A percentile compares a stretch with the other conserved stretches of the same genome.
Conservation (phyloP, 2,113 vertebrate genomes). For the Pimephales promelas region DNA sequence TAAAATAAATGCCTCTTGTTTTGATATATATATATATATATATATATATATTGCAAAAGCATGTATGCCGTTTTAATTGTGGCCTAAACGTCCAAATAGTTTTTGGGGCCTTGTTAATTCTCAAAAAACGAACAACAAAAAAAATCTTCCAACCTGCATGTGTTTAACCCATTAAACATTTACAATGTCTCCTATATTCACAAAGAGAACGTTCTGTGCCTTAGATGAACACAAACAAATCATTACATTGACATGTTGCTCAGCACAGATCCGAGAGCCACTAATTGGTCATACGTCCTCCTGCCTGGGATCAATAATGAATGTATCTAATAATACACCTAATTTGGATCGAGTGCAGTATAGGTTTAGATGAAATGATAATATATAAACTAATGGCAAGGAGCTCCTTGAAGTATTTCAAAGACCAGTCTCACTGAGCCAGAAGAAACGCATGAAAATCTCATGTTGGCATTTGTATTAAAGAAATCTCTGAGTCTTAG, state of each 20-base stretch:
- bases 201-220: background rate
- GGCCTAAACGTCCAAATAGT: no score
- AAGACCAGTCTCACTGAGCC: conserved; percentile 3
- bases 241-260: conserved; percentile 1
- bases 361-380: conserved; percentile 29
- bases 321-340: conserved; percentile 31
- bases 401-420: conserved; percentile 36
- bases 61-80: no score
- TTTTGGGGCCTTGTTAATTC: no score
- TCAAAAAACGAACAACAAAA: no score
- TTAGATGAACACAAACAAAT: conserved; percentile 18
- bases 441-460: conserved; percentile 7
- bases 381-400: conserved; percentile 26
- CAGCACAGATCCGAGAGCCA: conserved; percentile 7
- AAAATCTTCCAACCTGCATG: background rate
- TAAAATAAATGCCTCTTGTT: no score
- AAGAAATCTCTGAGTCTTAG: background rate
- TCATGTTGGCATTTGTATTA: conserved; percentile 9
- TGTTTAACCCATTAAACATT: background rate
- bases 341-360: conserved; percentile 28
- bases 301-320: conserved; percentile 34
- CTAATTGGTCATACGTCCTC: conserved; percentile 26
- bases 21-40: no score
- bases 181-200: background rate
- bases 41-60: no score